These are phyloP conservation scores for Lycocerus yunnanus DNA, from an alignment of 2,888 invertebrate genomes.

Conservation along the genomic window DNA sequence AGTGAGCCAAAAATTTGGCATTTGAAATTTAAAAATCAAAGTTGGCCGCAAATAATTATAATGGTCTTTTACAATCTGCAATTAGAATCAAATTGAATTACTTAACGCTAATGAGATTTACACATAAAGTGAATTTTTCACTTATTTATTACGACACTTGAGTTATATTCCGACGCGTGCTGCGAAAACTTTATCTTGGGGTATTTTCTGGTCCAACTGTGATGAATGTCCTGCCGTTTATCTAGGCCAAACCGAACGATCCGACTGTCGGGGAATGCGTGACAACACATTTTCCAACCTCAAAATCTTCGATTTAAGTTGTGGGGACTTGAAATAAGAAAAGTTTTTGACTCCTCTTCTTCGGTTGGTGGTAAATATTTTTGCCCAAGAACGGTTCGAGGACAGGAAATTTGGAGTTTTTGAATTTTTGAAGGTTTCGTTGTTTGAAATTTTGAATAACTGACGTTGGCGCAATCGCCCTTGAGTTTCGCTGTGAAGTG, in stretches of 20 bases:
- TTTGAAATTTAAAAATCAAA: conserved; percentile 51
- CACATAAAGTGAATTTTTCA: conserved; percentile 18
- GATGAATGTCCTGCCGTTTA: background rate
- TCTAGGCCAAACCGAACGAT: background rate
- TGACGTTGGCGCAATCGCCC: too few relatives aligned
- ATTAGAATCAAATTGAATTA: conserved; percentile 29
- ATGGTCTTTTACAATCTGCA: conserved; percentile 23
- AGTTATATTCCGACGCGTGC: background rate
- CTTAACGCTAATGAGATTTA: conserved; percentile 26
- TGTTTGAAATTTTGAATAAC: too few relatives aligned
- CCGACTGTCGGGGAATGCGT: background rate
- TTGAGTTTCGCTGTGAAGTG: too few relatives aligned
- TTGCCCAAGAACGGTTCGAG: too few relatives aligned
- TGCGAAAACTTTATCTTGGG: background rate
- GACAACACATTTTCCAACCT: background rate
- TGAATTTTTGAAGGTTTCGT: too few relatives aligned
- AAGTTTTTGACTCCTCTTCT: too few relatives aligned
- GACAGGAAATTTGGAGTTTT: too few relatives aligned
- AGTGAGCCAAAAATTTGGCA: conserved; percentile 56
- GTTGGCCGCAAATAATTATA: conserved; percentile 36
- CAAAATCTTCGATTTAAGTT: too few relatives aligned
- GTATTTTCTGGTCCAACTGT: background rate
- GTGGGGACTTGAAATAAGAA: too few relatives aligned
- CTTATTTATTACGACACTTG: conserved; percentile 3
- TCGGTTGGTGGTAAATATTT: too few relatives aligned